Conservation (phyloP, 1,140 invertebrate genomes). For the Caenorhabditis remanei region DNA sequence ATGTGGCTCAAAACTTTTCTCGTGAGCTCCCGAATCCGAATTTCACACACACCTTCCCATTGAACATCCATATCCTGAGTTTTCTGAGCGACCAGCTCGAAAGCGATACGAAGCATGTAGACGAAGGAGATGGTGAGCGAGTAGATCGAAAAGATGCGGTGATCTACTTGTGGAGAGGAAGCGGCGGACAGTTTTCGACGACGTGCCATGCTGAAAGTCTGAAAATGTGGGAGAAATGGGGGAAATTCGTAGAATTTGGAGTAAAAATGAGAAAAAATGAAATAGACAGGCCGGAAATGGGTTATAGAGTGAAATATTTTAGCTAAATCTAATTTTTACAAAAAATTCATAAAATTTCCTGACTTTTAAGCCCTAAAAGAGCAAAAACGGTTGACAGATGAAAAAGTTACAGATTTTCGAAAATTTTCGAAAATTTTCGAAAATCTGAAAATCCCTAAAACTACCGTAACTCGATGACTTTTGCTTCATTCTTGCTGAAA, state of each 20-base stretch:
- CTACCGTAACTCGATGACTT: too few species aligned
- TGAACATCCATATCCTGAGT: conserved; percentile 11
- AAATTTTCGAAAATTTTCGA: too few species aligned
- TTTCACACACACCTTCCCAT: background rate
- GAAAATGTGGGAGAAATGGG: background rate
- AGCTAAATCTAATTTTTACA: too few species aligned
- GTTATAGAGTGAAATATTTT: too few species aligned
- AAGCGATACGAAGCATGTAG: conserved; percentile 35
- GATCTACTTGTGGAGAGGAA: background rate
- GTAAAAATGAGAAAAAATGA: background rate
- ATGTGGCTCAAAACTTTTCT: background rate
- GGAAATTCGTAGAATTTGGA: background rate
- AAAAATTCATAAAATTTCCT: too few species aligned
- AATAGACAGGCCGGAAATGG: background rate
- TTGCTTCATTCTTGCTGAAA: too few species aligned
- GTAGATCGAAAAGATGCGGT: conserved; percentile 23
- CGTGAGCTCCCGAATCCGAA: background rate
- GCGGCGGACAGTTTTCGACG: background rate
- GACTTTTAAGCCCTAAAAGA: too few species aligned
- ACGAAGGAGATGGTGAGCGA: conserved; percentile 26
- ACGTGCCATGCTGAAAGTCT: background rate
- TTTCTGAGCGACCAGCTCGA: conserved; percentile 8
- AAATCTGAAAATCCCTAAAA: too few species aligned
- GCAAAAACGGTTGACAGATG: too few species aligned
- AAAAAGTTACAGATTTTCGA: too few species aligned